Conservation (phyloP, 2,113 vertebrate genomes). For the Gymnocephalus cernua region DNA sequence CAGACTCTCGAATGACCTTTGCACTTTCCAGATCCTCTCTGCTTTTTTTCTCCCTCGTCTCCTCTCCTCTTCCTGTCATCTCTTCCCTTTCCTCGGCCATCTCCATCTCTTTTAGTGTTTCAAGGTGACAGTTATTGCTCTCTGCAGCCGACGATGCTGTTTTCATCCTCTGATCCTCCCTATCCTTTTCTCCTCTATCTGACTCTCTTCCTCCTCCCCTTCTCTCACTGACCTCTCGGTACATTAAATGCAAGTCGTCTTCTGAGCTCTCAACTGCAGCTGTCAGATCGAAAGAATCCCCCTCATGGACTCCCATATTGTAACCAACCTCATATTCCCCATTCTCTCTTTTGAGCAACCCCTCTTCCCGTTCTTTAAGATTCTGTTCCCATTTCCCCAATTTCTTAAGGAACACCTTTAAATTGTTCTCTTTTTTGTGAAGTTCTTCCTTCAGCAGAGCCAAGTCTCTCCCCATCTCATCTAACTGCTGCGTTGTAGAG, state of each 20-base stretch:
- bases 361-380: slow-evolving; percentile 41
- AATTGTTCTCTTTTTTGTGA: slow-evolving; percentile 25
- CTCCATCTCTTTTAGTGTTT: slow-evolving; percentile 40
- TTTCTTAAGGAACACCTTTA: slow-evolving; percentile 32
- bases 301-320: background rate
- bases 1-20: background rate
- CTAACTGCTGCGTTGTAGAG: slow-evolving; percentile 50
- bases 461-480: slow-evolving; percentile 57
- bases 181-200: background rate
- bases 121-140: slow-evolving; percentile 46
- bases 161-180: slow-evolving; percentile 28
- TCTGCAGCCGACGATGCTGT: slow-evolving; percentile 16
- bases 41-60: background rate
- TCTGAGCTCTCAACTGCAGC: background rate
- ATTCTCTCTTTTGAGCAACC: background rate
- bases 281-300: background rate
- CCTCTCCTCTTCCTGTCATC: background rate
- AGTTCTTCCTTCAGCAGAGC: slow-evolving; percentile 64
- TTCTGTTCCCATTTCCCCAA: slow-evolving; percentile 53
- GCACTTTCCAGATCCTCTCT: background rate
- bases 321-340: background rate
- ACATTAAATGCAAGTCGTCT: slow-evolving; percentile 1
- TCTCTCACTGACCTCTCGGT: slow-evolving; percentile 31
- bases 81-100: background rate
- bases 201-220: slow-evolving; percentile 13